Conservation (phyloP, 2,888 invertebrate species). For the Hypomecis punctinalis region DNA sequence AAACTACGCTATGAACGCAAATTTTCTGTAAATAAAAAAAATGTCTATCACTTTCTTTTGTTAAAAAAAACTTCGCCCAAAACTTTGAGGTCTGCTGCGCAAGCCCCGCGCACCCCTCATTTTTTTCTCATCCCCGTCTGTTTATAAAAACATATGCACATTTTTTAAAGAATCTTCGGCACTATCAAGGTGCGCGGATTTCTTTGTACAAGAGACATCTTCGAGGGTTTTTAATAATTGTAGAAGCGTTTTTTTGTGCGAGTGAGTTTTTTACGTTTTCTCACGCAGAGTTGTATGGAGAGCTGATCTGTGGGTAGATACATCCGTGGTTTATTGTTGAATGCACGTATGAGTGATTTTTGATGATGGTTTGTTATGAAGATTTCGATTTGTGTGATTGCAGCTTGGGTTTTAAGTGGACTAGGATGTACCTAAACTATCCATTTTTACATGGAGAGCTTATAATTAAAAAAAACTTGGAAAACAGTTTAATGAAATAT, state of each 20-base stretch:
- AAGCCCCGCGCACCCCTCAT: constrained; percentile 57
- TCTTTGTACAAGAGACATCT: constrained; percentile 78
- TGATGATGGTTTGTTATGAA: constrained; percentile 56
- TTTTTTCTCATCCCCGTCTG: constrained; percentile 67
- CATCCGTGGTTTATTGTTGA: constrained; percentile 72
- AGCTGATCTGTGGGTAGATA: constrained; percentile 83
- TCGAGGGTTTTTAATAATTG: constrained; percentile 78
- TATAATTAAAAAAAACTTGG: too few relatives aligned
- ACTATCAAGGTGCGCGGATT: constrained; percentile 72
- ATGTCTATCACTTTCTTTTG: neutral
- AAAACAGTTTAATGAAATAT: too few relatives aligned
- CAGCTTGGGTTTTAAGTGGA: constrained; percentile 34
- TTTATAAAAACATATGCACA: constrained; percentile 84
- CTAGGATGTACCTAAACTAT: constrained; percentile 1
- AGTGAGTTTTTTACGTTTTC: constrained; percentile 81
- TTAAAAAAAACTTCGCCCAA: constrained; percentile 13
- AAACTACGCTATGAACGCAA: too few relatives aligned
- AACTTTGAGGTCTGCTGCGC: constrained; percentile 58
- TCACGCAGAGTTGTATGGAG: constrained; percentile 79
- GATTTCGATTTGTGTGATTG: constrained; percentile 31
- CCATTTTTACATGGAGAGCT: too few relatives aligned
- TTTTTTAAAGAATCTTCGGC: constrained; percentile 79
- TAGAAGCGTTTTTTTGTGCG: constrained; percentile 79
- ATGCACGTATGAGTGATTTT: constrained; percentile 68
- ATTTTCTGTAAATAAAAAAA: too few relatives aligned